Evolutionary conservation across 2,113 vertebrate genomes (phyloP).

Genomic region (Sinocyclocheilus anophthalmus): DNA sequence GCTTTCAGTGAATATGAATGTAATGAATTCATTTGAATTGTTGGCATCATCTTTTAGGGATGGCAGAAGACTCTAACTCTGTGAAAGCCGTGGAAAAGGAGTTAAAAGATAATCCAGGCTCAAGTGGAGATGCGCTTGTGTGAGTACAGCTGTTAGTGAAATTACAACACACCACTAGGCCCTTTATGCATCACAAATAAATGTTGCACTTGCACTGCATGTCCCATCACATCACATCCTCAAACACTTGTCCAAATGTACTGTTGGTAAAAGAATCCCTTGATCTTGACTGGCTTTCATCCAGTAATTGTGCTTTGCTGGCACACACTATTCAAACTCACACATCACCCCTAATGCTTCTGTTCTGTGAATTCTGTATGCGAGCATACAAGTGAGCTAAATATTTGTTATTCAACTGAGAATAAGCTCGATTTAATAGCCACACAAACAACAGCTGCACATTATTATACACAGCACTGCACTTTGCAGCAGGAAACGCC

Average conservation of each 20-base stretch:
- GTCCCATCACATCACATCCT: background rate
- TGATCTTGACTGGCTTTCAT: background rate
- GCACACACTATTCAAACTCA: background rate
- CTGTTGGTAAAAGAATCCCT: background rate
- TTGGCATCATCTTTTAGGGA: slow-evolving; percentile 28
- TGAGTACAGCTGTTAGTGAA: slow-evolving; percentile 25
- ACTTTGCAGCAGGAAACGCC: slow-evolving; percentile 37
- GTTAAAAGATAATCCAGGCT: slow-evolving; percentile 54
- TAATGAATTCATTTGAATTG: background rate
- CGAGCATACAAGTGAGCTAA: slow-evolving; percentile 1
- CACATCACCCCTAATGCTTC: background rate
- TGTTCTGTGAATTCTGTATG: background rate
- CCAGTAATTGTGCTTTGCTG: slow-evolving; percentile 1
- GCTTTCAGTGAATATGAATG: background rate
- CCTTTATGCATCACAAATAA: slow-evolving; percentile 4
- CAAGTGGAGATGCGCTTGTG: slow-evolving; percentile 56
- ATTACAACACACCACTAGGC: background rate
- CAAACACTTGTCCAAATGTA: slow-evolving; percentile 2
- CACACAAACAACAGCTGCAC: slow-evolving; percentile 45
- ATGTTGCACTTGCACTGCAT: background rate
- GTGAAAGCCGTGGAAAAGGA: slow-evolving; percentile 65
- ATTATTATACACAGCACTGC: slow-evolving; percentile 29
- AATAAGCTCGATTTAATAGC: slow-evolving; percentile 39
- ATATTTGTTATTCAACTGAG: slow-evolving; percentile 38
- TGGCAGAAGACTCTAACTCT: slow-evolving; percentile 65